Base-by-base conservation (phyloP, 2,797 vertebrate species). In the Bryconaethiops microstoma region DNA sequence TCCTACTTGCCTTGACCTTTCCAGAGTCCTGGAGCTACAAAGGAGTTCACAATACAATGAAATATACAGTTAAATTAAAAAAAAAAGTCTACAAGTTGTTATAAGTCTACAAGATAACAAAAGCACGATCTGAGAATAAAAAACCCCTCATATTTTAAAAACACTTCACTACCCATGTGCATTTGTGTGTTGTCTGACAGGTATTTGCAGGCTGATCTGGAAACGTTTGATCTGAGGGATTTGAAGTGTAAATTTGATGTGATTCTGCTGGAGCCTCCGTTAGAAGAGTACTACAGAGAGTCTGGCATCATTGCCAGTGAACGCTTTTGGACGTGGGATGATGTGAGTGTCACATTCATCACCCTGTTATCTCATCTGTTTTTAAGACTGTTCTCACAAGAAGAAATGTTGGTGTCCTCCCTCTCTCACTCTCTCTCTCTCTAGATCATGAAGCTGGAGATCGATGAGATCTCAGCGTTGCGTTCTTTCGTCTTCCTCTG, bases 401-500 rank as follows among this genome's bases (percentile, higher is more conserved):
- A 64, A 6, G 12, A 25, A 2, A 5, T n/a, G n/a, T n/a, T n/a
- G n/a, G n/a, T n/a, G n/a, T n/a, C n/a, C 29, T 29, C 29, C 3
- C 29, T 29, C 29, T 64, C 16, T 42, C 35, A 16, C 29, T 40
- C 7, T 67, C 17, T 67, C 8, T 68, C 14, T 83, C 1, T 87
- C 8, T 80, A 99, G 98, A 99, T 99, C 77, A 99, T 99, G 97
- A 98, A 99, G 89, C 85, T 99, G 88, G 97, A 99, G 90, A 98
- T 99, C 29, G 98, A 99, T 90, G 97, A 99, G 90, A 97, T 99
- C 45, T 97, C 98, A 16, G 96, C 95, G 7, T 91, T 95, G 0
- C 95, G 98, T 50, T 98, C 97, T 5, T 99, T 99, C 82, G 96
- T 99, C 63, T 99, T 99, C 82, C 95, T 99, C 0, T 99, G 97